phyloP scores from a whole-genome alignment of 1,140 invertebrate genomes.

The Meloidogyne floridensis region DNA sequence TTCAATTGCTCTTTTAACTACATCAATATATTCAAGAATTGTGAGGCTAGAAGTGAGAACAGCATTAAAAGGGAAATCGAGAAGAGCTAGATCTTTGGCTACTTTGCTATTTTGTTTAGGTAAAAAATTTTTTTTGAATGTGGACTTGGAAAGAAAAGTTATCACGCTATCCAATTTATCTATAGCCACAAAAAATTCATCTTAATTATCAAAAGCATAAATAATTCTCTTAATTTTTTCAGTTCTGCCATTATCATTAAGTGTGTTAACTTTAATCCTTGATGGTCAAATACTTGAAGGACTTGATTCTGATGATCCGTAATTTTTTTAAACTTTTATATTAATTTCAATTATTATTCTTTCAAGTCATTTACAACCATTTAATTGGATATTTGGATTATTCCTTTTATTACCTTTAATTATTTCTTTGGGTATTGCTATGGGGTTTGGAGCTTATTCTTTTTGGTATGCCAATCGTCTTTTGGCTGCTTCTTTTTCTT shows the following conservation, averaged over 20 bases:
- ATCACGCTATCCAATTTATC: too few species aligned
- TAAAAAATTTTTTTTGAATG: not conserved
- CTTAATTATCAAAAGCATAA: too few species aligned
- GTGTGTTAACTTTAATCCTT: constrained; percentile 42
- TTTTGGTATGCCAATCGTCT: constrained; percentile 41
- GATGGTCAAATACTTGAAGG: constrained; percentile 38
- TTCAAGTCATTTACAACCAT: constrained; percentile 35
- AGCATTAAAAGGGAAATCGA: not conserved
- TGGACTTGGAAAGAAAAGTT: too few species aligned
- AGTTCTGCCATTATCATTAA: constrained; percentile 44
- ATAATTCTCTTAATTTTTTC: constrained; percentile 28
- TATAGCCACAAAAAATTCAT: too few species aligned
- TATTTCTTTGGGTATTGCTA: constrained; percentile 42
- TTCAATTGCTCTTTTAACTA: constrained; percentile 39
- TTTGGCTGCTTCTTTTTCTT: constrained; percentile 16
- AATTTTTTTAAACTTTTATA: not conserved
- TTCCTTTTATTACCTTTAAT: constrained; percentile 45
- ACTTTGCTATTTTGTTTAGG: constrained; percentile 31
- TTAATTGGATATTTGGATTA: constrained; percentile 45
- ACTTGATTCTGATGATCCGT: constrained; percentile 25
- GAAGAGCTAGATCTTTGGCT: constrained; percentile 23
- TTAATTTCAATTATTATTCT: not conserved
- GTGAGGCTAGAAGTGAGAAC: constrained; percentile 31
- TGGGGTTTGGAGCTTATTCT: constrained; percentile 48
- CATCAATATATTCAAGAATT: constrained; percentile 39